Percentiles rank a stretch among this genome's conserved stretches.
Conservation (phyloP, 2,888 invertebrate species). For the Aromia moschata region DNA sequence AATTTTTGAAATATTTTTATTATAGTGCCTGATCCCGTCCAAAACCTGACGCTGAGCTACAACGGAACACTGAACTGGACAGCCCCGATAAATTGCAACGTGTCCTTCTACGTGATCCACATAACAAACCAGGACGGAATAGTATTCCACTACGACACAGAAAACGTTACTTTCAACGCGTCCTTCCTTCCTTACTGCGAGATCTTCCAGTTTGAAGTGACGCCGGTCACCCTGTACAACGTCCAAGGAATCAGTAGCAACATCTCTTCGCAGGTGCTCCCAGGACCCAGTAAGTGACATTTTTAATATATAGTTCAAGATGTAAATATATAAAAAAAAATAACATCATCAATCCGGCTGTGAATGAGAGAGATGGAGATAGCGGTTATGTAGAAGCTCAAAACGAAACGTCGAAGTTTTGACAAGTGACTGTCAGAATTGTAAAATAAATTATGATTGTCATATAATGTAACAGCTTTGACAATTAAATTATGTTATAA, state of each 20-base stretch:
- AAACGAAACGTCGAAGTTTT: no score
- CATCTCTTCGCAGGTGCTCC: neutral
- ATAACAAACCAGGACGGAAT: neutral
- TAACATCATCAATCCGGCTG: no score
- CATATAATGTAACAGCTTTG: no score
- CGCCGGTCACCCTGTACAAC: neutral
- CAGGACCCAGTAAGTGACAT: neutral
- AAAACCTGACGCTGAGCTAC: neutral
- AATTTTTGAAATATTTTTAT: no score
- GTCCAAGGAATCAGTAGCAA: neutral
- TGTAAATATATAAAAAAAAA: no score
- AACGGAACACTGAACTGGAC: neutral
- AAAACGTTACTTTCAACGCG: neutral
- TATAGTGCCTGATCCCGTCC: neutral
- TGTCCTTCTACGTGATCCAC: neutral
- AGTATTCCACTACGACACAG: neutral
- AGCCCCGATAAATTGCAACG: neutral
- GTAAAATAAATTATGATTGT: no score
- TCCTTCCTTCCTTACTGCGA: neutral
- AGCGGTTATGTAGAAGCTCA: no score
- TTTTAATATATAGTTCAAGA: no score
- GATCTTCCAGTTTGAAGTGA: neutral
- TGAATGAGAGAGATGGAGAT: no score
- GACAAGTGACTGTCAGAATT: no score
- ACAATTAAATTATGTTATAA: no score